Evolutionary conservation across 2,113 vertebrate genomes (phyloP).

Genomic region (Thinocorus orbignyianus): DNA sequence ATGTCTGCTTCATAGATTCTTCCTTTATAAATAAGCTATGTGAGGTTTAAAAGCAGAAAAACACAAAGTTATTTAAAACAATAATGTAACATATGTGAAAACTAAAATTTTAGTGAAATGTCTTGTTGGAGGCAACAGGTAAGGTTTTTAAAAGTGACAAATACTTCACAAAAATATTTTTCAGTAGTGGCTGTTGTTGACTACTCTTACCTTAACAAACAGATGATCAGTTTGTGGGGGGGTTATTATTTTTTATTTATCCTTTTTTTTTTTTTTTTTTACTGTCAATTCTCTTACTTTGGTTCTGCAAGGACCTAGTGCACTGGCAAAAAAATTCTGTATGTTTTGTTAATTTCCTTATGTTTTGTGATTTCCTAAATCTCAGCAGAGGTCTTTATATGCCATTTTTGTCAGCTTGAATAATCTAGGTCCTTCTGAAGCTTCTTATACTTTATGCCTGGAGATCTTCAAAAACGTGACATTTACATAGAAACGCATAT

Average conservation of each 20-base stretch:
- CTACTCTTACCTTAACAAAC: neutral
- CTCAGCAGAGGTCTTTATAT: neutral
- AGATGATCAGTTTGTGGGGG: rapidly evolving
- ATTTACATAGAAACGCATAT: neutral
- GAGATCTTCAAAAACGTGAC: neutral
- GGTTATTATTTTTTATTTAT: neutral
- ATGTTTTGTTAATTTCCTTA: neutral
- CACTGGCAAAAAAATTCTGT: neutral
- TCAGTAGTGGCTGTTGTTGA: neutral
- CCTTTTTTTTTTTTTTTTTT: neutral
- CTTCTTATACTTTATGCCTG: neutral
- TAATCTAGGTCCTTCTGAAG: neutral
- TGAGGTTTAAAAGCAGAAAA: neutral
- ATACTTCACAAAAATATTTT: neutral
- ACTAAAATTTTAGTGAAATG: neutral
- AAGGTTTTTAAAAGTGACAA: neutral
- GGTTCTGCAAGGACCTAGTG: neutral
- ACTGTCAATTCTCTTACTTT: neutral
- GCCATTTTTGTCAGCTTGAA: neutral
- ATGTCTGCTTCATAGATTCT: neutral
- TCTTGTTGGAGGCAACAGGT: neutral
- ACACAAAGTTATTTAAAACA: neutral
- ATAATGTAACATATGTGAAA: neutral
- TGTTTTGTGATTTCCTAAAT: neutral
- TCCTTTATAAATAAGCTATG: neutral